These are phyloP conservation scores for Pangasius larnaudii DNA, from an alignment of 2,797 vertebrate species.

Conservation along the genomic window DNA sequence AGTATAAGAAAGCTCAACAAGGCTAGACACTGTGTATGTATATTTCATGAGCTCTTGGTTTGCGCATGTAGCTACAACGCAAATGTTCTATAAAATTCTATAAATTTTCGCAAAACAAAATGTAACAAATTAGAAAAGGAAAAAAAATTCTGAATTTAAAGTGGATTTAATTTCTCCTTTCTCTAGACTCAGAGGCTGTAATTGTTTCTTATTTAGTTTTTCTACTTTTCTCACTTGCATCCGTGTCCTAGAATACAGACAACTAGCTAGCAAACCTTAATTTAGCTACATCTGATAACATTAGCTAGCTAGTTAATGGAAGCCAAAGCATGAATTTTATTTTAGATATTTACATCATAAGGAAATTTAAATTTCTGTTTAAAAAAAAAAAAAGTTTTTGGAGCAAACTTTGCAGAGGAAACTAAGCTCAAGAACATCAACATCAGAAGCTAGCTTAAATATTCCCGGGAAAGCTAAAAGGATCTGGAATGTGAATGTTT, in stretches of 20 bases:
- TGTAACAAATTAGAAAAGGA: neutral
- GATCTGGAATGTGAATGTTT: neutral
- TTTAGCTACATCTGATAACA: too few species aligned
- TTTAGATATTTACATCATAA: neutral
- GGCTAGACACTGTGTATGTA: neutral
- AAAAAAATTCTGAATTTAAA: neutral
- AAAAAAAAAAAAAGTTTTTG: too few species aligned
- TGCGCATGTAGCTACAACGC: neutral
- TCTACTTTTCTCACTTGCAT: too few species aligned
- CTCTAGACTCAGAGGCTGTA: too few species aligned
- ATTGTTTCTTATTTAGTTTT: neutral
- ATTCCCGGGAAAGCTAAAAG: neutral
- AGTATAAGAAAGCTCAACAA: neutral
- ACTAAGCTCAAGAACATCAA: neutral
- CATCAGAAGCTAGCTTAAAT: neutral
- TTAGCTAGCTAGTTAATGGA: neutral
- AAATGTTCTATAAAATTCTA: too few species aligned
- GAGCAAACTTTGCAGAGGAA: neutral
- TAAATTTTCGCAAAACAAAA: too few species aligned
- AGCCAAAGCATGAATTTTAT: neutral
- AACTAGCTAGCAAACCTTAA: neutral
- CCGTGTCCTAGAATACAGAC: neutral
- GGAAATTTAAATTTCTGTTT: neutral
- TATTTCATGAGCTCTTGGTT: neutral
- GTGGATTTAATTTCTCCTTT: too few species aligned